Evolutionary conservation across 2,888 invertebrate species (phyloP).

Genomic region (Ochropleura leucogaster): DNA sequence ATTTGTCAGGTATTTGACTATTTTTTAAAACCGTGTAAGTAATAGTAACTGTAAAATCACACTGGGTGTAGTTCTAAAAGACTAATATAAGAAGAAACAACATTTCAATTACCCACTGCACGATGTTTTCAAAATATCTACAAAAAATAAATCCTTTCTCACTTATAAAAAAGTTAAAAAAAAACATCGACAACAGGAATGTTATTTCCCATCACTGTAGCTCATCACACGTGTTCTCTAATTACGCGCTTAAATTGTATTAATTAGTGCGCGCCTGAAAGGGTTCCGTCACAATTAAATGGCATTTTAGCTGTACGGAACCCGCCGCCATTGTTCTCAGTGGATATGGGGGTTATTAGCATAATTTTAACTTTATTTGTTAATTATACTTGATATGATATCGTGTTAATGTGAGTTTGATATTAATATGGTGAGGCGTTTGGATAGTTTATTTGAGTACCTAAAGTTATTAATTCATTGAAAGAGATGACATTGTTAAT

Average conservation of each 20-base stretch:
- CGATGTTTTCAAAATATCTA: not conserved
- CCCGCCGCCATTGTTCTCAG: constrained; percentile 71
- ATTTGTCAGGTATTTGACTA: not conserved
- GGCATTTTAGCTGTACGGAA: constrained; percentile 75
- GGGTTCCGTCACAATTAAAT: constrained; percentile 86
- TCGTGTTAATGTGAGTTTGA: constrained; percentile 39
- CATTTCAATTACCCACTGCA: not conserved
- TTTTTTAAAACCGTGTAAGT: not conserved
- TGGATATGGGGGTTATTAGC: constrained; percentile 82
- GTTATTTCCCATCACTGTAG: constrained; percentile 69
- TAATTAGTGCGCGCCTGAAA: constrained; percentile 88
- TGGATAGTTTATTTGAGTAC: constrained; percentile 13
- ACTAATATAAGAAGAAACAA: not conserved
- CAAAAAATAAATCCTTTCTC: not conserved
- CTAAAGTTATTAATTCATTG: not conserved
- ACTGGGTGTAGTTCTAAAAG: not conserved
- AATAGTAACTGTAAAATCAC: not conserved
- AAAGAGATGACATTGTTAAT: not conserved
- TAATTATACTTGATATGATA: constrained; percentile 64
- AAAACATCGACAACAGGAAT: constrained; percentile 46
- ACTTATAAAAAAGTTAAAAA: constrained; percentile 2
- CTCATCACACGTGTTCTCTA: constrained; percentile 84
- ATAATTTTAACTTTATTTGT: constrained; percentile 77
- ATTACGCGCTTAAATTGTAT: constrained; percentile 89
- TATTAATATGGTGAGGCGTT: constrained; percentile 26